Conservation (phyloP, 2,888 invertebrate genomes). For the Gari tellinella region DNA sequence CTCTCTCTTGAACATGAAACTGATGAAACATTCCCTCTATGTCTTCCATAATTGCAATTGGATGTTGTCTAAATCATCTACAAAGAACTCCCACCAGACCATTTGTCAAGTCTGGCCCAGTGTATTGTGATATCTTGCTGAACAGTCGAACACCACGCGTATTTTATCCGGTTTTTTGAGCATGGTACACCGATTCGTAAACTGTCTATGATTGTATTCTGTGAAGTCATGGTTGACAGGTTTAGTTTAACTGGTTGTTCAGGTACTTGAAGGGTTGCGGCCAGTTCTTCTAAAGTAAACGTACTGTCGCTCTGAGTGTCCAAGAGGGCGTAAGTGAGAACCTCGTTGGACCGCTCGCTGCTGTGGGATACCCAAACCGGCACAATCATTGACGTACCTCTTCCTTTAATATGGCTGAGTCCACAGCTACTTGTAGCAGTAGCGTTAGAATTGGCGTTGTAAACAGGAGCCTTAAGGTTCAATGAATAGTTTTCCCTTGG, state of each 20-base stretch:
- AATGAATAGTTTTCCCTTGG: background rate
- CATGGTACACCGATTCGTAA: conserved; percentile 4
- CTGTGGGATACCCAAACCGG: conserved; percentile 29
- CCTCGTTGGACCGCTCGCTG: conserved; percentile 11
- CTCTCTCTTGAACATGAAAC: too few relatives aligned
- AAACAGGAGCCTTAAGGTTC: background rate
- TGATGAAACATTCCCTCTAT: too few relatives aligned
- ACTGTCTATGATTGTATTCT: conserved; percentile 32
- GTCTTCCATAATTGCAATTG: too few relatives aligned
- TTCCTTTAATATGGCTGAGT: too few relatives aligned
- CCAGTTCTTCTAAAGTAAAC: conserved; percentile 28
- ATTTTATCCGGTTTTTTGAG: too few relatives aligned
- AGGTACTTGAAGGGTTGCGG: background rate
- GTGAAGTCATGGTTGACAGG: conserved; percentile 45
- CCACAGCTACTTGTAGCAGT: too few relatives aligned
- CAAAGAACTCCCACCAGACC: too few relatives aligned
- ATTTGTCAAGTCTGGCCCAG: too few relatives aligned
- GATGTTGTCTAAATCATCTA: too few relatives aligned
- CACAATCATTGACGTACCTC: conserved; percentile 21
- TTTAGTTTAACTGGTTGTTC: conserved; percentile 15
- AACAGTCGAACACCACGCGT: too few relatives aligned
- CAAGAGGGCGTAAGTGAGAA: conserved; percentile 41
- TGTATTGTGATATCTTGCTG: too few relatives aligned
- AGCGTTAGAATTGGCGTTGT: background rate
- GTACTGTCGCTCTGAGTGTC: conserved; percentile 54